Percentiles rank a stretch among this genome's conserved stretches.
Conservation (phyloP, 2,797 vertebrate species). For the Parauchenoglanis punctatus region DNA sequence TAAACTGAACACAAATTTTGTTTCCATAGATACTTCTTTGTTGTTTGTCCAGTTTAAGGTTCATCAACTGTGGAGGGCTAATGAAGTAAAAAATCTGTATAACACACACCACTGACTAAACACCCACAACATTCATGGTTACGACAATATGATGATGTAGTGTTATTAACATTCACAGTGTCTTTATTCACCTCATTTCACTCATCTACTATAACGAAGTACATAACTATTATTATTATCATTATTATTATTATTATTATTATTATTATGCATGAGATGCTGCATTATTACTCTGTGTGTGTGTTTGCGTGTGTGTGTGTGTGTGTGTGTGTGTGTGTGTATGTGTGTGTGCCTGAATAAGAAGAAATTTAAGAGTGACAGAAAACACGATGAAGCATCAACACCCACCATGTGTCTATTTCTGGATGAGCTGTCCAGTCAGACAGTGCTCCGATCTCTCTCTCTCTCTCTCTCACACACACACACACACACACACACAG, state of each 20-base stretch:
- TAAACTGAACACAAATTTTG: no score
- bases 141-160: not conserved
- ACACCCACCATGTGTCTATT: slow-evolving; percentile 24
- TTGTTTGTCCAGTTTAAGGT: no score
- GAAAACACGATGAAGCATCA: slow-evolving; percentile 7
- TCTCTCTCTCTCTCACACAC: not conserved
- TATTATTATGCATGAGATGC: not conserved
- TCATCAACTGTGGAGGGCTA: no score
- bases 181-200: not conserved
- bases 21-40: no score
- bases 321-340: slow-evolving; percentile 19
- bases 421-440: slow-evolving; percentile 2
- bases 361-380: not conserved
- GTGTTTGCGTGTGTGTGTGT: not conserved
- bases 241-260: slow-evolving; percentile 5
- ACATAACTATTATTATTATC: not conserved
- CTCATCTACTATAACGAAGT: not conserved
- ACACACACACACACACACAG: not conserved
- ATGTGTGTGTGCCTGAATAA: slow-evolving; percentile 6
- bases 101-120: not conserved
- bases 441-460: not conserved
- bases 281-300: not conserved
- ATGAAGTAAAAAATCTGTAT: not conserved
- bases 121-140: not conserved
- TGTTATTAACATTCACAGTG: not conserved